A percentile compares a stretch with the other conserved stretches of the same genome.
Conservation (phyloP, 2,888 invertebrate genomes). For the Melanostoma mellinum region DNA sequence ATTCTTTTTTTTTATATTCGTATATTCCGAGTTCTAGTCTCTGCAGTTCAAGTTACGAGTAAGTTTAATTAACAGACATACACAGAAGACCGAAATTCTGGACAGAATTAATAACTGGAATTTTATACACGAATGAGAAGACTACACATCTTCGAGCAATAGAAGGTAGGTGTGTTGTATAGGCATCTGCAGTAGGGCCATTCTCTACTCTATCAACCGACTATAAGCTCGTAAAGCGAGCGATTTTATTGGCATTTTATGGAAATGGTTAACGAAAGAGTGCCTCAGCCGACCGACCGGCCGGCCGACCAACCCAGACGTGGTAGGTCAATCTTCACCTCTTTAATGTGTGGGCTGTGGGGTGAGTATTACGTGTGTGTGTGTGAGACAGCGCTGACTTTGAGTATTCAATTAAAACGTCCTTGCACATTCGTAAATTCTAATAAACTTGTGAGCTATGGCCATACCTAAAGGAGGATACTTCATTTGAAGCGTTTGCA, state of each 20-base stretch:
- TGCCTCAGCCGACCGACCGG: constrained; percentile 5
- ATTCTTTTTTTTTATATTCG: not conserved
- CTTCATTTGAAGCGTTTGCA: not conserved
- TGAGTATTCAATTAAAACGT: constrained; percentile 68
- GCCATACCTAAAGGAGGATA: constrained; percentile 26
- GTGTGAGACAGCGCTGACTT: not conserved
- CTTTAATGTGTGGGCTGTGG: constrained; percentile 6
- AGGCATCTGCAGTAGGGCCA: constrained; percentile 41
- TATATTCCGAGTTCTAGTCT: constrained; percentile 33
- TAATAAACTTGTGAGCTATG: constrained; percentile 72
- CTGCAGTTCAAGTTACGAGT: constrained; percentile 13
- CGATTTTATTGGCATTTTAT: constrained; percentile 69
- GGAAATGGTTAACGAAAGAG: constrained; percentile 46
- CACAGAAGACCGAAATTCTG: constrained; percentile 22
- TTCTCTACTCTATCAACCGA: constrained; percentile 4
- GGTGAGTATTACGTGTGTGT: not conserved
- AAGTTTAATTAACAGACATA: constrained; percentile 65
- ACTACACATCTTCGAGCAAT: constrained; percentile 40
- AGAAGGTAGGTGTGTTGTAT: constrained; percentile 1
- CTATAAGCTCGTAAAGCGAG: constrained; percentile 54
- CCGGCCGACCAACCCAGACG: constrained; percentile 14
- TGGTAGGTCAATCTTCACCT: constrained; percentile 32
- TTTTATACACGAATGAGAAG: constrained; percentile 32
- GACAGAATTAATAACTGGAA: constrained; percentile 62
- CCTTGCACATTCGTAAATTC: constrained; percentile 69